phyloP scores from a whole-genome alignment of 1,140 invertebrate species.

The Antheraea pernyi region DNA sequence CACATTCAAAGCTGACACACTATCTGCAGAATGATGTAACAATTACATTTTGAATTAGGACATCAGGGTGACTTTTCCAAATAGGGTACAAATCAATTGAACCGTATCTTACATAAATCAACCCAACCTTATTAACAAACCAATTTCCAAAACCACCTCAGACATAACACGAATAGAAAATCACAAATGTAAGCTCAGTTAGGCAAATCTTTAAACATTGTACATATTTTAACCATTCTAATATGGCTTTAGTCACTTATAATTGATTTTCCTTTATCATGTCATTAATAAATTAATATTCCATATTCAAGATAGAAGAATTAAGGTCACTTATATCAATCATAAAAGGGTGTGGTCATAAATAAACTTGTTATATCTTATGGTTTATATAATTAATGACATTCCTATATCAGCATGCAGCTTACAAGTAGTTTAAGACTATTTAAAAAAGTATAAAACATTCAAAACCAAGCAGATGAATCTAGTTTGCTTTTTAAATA shows the following conservation, averaged over 20 bases:
- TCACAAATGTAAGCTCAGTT: too few species aligned
- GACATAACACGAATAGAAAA: too few species aligned
- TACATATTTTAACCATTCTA: too few species aligned
- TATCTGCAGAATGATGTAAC: slow-evolving; percentile 7
- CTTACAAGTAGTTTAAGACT: background rate
- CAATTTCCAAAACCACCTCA: too few species aligned
- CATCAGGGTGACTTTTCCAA: too few species aligned
- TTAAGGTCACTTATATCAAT: background rate
- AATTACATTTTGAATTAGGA: background rate
- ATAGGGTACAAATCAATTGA: too few species aligned
- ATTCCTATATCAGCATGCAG: background rate
- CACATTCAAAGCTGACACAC: background rate
- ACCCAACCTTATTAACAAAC: too few species aligned
- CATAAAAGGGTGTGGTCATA: slow-evolving; percentile 15
- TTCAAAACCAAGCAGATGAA: background rate
- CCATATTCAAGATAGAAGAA: background rate
- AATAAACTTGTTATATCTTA: background rate
- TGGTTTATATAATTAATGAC: background rate
- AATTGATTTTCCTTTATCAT: background rate
- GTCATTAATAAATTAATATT: background rate
- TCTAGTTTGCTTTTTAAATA: too few species aligned
- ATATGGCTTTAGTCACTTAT: too few species aligned
- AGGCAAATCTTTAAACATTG: too few species aligned
- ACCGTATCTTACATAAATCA: too few species aligned
- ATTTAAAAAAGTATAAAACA: background rate